Conservation (phyloP, 2,888 invertebrate species). For the Lithosia quadra region DNA sequence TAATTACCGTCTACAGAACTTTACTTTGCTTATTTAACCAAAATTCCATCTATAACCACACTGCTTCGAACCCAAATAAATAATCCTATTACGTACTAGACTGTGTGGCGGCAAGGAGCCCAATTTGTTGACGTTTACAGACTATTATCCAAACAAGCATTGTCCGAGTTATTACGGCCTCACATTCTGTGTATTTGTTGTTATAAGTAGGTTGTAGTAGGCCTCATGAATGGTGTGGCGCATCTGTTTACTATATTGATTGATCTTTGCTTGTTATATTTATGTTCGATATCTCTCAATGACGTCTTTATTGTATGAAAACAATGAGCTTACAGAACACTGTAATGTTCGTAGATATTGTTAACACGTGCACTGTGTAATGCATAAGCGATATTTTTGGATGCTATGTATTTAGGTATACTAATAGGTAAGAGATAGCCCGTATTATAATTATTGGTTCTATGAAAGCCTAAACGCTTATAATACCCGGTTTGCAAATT, state of each 20-base stretch:
- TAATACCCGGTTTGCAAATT: no score
- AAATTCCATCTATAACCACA: not conserved
- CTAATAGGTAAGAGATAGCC: no score
- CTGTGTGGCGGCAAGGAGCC: not conserved
- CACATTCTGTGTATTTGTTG: slow-evolving; percentile 38
- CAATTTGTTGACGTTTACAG: slow-evolving; percentile 59
- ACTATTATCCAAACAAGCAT: slow-evolving; percentile 69
- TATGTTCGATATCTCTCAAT: slow-evolving; percentile 30
- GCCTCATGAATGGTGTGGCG: slow-evolving; percentile 20
- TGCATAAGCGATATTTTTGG: slow-evolving; percentile 11
- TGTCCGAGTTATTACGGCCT: slow-evolving; percentile 34
- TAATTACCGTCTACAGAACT: not conserved
- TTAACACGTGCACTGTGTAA: slow-evolving; percentile 20
- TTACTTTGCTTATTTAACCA: not conserved
- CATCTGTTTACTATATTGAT: slow-evolving; percentile 37
- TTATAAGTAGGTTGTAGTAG: slow-evolving; percentile 40
- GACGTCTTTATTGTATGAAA: slow-evolving; percentile 40
- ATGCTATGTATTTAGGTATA: no score
- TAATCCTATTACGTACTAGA: not conserved
- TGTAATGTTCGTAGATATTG: slow-evolving; percentile 25
- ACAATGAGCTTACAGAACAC: slow-evolving; percentile 45
- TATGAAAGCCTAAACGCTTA: no score
- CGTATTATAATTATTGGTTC: no score
- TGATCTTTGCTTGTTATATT: slow-evolving; percentile 42
- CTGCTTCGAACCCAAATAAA: slow-evolving; percentile 1